phyloP scores from a whole-genome alignment of 2,113 vertebrate species.

The Rhinolophus sinicus region DNA sequence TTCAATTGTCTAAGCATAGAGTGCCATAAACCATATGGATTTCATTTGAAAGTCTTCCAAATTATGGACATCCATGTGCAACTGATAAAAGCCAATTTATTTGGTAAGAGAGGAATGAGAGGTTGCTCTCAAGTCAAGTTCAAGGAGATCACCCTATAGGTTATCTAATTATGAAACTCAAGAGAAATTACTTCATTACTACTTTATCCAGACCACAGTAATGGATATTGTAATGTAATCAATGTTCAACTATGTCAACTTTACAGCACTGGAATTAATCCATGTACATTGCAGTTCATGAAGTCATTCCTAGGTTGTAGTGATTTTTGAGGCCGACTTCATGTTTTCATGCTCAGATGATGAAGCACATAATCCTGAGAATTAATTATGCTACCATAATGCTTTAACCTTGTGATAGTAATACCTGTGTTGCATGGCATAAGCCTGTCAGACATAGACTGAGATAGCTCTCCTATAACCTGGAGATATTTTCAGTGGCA shows the following conservation, averaged over 20 bases:
- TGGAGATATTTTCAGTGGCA: neutral
- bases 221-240: constrained; percentile 84
- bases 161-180: constrained; percentile 90
- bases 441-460: neutral
- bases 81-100: constrained; percentile 87
- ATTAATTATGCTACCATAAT: constrained; percentile 55
- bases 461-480: neutral
- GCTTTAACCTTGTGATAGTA: constrained; percentile 37
- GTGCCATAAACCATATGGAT: constrained; percentile 83
- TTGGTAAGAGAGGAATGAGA: constrained; percentile 36
- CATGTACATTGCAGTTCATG: constrained; percentile 90
- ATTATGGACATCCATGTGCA: constrained; percentile 83
- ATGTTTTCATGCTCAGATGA: constrained; percentile 82
- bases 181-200: constrained; percentile 94
- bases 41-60: constrained; percentile 83
- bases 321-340: constrained; percentile 85
- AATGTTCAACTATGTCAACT: constrained; percentile 90
- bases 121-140: constrained; percentile 77
- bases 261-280: constrained; percentile 90
- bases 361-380: constrained; percentile 62
- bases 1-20: constrained; percentile 77
- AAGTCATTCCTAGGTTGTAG: constrained; percentile 93
- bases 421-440: neutral
- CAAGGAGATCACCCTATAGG: constrained; percentile 85
- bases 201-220: constrained; percentile 86